A percentile compares a stretch with the other conserved stretches of the same genome.
Conservation (phyloP, 2,888 invertebrate genomes). For the Xestia c-nigrum region DNA sequence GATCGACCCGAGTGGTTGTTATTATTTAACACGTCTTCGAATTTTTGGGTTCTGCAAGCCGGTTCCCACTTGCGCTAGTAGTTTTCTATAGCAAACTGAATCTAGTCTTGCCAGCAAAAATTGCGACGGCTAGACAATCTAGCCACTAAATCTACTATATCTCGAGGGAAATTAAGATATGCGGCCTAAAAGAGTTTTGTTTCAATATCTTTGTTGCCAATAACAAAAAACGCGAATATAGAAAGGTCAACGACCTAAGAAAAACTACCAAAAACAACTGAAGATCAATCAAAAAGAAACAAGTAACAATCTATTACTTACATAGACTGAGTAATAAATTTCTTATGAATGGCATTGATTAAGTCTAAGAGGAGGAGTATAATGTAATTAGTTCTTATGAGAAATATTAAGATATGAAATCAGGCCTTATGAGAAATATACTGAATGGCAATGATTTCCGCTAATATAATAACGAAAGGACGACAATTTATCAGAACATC, state of each 20-base stretch:
- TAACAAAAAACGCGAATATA: neutral
- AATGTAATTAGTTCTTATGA: neutral
- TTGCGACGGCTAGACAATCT: neutral
- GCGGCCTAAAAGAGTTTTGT: neutral
- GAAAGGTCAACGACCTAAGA: neutral
- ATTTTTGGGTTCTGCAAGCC: neutral
- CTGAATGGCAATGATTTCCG: neutral
- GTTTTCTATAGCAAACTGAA: neutral
- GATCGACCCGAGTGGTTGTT: too few relatives aligned
- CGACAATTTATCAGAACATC: neutral
- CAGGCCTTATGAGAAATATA: neutral
- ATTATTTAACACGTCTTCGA: neutral
- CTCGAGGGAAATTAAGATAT: neutral
- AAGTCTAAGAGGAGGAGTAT: neutral
- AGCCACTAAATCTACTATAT: neutral
- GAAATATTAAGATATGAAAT: neutral
- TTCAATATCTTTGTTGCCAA: neutral
- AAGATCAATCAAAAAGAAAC: conserved; percentile 15
- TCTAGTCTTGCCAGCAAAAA: neutral
- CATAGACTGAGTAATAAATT: neutral
- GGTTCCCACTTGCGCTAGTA: neutral
- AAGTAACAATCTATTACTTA: conserved; percentile 12
- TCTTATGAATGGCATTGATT: conserved; percentile 1
- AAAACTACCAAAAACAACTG: conserved; percentile 8
- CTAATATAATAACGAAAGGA: accelerated